phyloP scores from a whole-genome alignment of 30 jellyfish, hydroid and myxozoan species.

The Aurelia sp. region DNA sequence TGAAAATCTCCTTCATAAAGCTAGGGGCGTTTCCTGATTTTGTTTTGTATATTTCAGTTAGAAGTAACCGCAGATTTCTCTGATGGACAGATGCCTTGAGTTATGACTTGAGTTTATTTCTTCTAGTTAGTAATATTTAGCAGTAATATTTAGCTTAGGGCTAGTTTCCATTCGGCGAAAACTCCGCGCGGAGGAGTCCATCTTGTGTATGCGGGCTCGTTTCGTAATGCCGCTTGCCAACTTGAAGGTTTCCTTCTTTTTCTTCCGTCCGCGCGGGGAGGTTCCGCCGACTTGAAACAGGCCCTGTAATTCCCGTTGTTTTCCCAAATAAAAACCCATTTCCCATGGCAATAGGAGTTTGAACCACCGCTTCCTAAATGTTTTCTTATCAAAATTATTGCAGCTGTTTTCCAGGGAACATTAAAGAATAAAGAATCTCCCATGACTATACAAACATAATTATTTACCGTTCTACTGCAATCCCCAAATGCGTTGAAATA shows the following conservation, averaged over 20 bases:
- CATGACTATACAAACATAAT: too few relatives aligned
- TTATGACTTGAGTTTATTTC: slow-evolving; percentile 5
- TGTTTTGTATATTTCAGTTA: too few relatives aligned
- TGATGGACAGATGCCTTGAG: too few relatives aligned
- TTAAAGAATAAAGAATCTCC: neutral
- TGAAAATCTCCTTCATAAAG: too few relatives aligned
- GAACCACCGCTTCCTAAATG: too few relatives aligned
- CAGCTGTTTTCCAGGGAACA: neutral
- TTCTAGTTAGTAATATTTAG: neutral
- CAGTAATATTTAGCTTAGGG: slow-evolving; percentile 5
- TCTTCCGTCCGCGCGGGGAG: slow-evolving; percentile 21
- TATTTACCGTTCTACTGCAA: neutral
- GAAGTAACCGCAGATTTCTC: too few relatives aligned
- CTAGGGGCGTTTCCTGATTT: too few relatives aligned
- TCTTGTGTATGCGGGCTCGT: neutral
- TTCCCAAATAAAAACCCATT: neutral
- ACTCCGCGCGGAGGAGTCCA: slow-evolving; percentile 16
- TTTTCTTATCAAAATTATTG: neutral
- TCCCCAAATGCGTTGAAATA: slow-evolving; percentile 2
- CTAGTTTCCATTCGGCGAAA: neutral
- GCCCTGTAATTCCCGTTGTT: neutral
- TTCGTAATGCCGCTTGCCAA: neutral
- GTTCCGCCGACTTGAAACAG: slow-evolving; percentile 2
- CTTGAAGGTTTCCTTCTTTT: neutral
- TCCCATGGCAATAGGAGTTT: slow-evolving; percentile 2